Evolutionary conservation across 2,113 vertebrate genomes (phyloP).

Genomic region (Salvelinus sp.): DNA sequence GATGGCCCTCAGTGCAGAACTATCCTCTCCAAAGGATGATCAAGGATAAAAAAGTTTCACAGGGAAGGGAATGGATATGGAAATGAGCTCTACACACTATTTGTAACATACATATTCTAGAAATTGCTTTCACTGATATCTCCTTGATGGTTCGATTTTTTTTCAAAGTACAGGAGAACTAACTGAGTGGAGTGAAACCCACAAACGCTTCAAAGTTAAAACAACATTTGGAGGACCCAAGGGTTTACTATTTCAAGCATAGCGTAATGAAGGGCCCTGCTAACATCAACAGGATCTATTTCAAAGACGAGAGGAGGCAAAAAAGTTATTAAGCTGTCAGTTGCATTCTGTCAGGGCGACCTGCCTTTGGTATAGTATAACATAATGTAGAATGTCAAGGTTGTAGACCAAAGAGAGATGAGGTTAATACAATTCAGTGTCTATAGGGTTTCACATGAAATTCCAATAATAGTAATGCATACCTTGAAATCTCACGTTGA

Average conservation of each 20-base stretch:
- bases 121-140: conserved; percentile 8
- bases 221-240: neutral
- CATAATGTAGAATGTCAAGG: neutral
- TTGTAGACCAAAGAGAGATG: neutral
- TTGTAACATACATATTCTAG: conserved; percentile 3
- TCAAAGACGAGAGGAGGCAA: neutral
- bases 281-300: conserved; percentile 5
- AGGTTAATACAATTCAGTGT: neutral
- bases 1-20: neutral
- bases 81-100: neutral
- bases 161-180: neutral
- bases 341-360: neutral
- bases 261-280: neutral
- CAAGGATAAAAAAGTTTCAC: neutral
- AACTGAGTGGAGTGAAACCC: neutral
- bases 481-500: neutral
- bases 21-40: neutral
- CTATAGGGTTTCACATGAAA: neutral
- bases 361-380: neutral
- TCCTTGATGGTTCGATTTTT: neutral
- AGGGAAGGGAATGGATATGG: conserved; percentile 2
- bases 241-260: neutral
- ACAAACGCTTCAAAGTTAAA: conserved; percentile 4
- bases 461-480: neutral
- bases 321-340: neutral